Evolutionary conservation across 2,113 vertebrate species (phyloP).

Genomic region (Grantiella picta): DNA sequence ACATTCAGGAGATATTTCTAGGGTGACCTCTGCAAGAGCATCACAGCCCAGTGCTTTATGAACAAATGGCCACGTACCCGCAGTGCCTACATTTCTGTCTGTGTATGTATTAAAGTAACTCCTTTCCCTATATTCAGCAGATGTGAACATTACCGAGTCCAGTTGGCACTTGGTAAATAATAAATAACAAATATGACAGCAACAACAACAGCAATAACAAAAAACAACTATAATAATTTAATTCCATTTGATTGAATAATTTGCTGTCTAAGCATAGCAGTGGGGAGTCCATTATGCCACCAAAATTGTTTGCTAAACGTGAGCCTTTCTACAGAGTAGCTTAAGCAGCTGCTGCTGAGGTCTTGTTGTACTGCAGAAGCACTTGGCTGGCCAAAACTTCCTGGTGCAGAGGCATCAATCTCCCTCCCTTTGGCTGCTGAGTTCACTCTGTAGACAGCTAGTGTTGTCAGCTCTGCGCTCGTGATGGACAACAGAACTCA

Average conservation of each 20-base stretch:
- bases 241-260: slow-evolving; percentile 18
- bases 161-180: neutral
- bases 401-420: slow-evolving; percentile 43
- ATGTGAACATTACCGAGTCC: neutral
- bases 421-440: neutral
- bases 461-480: neutral
- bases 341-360: slow-evolving; percentile 9
- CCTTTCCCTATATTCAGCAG: neutral
- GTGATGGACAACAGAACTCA: neutral
- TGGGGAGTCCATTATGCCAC: slow-evolving; percentile 1
- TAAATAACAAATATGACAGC: neutral
- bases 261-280: neutral
- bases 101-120: neutral
- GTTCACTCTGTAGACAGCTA: neutral
- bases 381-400: neutral
- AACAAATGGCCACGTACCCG: neutral
- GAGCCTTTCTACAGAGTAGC: neutral
- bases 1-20: neutral
- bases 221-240: neutral
- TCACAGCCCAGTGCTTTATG: neutral
- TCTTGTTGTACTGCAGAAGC: slow-evolving; percentile 16
- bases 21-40: neutral
- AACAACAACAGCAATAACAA: neutral
- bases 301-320: slow-evolving; percentile 13
- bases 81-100: neutral